A percentile compares a stretch with the other conserved stretches of the same genome.
Evolutionary conservation across 1,140 invertebrate genomes (phyloP).

Genomic region (Lepidurus couesii): DNA sequence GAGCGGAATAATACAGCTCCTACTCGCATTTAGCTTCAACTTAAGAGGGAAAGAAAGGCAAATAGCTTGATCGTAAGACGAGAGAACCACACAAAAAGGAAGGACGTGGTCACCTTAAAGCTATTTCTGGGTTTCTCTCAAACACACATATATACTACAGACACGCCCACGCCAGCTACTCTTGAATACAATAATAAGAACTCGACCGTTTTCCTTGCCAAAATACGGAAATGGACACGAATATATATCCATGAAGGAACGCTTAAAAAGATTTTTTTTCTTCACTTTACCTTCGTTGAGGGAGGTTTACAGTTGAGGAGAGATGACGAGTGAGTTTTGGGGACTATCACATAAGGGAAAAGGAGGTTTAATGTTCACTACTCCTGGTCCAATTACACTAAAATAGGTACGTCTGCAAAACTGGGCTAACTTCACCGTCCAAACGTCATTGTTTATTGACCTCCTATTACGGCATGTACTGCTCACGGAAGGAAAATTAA

Average conservation of each 20-base stretch:
- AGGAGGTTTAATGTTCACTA: not conserved
- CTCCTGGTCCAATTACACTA: not conserved
- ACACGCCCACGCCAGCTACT: not conserved
- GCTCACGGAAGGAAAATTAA: not conserved
- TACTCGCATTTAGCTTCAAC: not conserved
- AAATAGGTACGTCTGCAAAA: not conserved
- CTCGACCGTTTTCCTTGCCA: slow-evolving; percentile 8
- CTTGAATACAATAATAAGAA: slow-evolving; percentile 11
- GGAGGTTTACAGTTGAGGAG: not conserved
- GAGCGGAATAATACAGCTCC: not conserved
- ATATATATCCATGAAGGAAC: not conserved
- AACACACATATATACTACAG: not conserved
- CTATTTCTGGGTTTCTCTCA: slow-evolving; percentile 15
- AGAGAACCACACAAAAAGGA: not conserved
- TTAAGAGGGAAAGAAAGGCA: not conserved
- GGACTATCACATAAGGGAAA: not conserved
- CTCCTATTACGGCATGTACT: not conserved
- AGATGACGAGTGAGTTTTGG: not conserved
- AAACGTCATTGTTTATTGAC: slow-evolving; percentile 22
- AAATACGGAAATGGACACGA: slow-evolving; percentile 4
- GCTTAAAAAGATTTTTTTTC: not conserved
- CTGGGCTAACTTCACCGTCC: slow-evolving; percentile 12
- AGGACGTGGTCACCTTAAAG: slow-evolving; percentile 1
- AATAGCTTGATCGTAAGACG: not conserved
- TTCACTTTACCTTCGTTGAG: not conserved